A percentile compares a stretch with the other conserved stretches of the same genome.
Conservation (phyloP, 2,888 invertebrate genomes). For the Desoria tigrina region DNA sequence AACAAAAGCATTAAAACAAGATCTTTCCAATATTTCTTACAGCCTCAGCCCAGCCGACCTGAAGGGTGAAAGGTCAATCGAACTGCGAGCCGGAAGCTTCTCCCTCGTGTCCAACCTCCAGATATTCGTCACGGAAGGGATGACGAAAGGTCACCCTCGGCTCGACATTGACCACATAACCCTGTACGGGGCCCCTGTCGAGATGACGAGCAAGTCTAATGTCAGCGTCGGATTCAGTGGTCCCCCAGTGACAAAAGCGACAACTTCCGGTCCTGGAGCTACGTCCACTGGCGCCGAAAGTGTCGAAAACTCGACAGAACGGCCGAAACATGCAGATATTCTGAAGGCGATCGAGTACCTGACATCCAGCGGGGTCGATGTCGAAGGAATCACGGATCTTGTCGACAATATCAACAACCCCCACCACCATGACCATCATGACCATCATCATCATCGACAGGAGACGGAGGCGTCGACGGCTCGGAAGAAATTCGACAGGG, state of each 20-base stretch:
- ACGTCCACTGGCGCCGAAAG: background rate
- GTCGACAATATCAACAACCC: background rate
- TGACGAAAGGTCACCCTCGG: conserved; percentile 2
- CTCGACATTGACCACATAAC: conserved; percentile 29
- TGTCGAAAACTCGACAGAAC: too few relatives aligned
- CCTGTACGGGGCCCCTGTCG: conserved; percentile 30
- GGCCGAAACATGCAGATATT: too few relatives aligned
- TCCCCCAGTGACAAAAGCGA: background rate
- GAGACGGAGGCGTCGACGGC: background rate
- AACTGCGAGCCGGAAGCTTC: conserved; percentile 35
- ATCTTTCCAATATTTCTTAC: background rate
- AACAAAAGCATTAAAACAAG: background rate
- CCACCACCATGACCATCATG: too few relatives aligned
- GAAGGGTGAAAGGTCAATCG: conserved; percentile 26
- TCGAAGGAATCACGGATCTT: background rate
- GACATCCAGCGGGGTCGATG: too few relatives aligned
- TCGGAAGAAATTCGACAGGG: background rate
- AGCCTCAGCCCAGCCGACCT: conserved; percentile 28
- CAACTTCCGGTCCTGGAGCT: background rate
- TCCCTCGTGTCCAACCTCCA: conserved; percentile 31
- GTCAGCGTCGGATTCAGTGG: background rate
- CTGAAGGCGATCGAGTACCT: too few relatives aligned
- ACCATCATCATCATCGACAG: too few relatives aligned
- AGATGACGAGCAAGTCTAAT: background rate
- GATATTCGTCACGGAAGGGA: conserved; percentile 26